Evolutionary conservation across 1,140 invertebrate genomes (phyloP).

Genomic region (Marisa cornuarietis): DNA sequence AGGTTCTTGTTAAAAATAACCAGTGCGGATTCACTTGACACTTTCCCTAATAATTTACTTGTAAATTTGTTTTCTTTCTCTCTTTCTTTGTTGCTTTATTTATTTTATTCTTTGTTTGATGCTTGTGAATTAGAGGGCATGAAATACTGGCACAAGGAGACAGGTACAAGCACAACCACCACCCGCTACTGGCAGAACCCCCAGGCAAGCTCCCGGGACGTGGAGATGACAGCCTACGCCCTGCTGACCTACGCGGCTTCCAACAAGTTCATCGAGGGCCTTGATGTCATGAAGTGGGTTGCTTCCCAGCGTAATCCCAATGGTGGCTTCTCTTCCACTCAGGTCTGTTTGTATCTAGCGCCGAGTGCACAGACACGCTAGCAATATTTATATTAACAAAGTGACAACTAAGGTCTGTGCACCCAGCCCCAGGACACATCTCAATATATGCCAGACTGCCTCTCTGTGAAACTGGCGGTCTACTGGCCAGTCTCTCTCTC

Average conservation of each 20-base stretch:
- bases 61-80: neutral
- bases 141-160: slow-evolving; percentile 76
- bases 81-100: neutral
- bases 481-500: no score
- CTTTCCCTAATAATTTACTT: neutral
- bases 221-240: slow-evolving; percentile 88
- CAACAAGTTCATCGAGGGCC: slow-evolving; percentile 63
- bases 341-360: slow-evolving; percentile 39
- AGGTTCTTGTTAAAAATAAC: no score
- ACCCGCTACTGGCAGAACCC: slow-evolving; percentile 42
- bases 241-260: slow-evolving; percentile 71
- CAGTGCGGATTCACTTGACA: no score
- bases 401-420: neutral
- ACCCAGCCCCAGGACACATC: neutral
- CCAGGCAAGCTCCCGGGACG: slow-evolving; percentile 71
- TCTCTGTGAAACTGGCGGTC: no score
- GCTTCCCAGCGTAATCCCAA: slow-evolving; percentile 80
- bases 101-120: neutral
- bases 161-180: slow-evolving; percentile 25
- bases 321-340: slow-evolving; percentile 84
- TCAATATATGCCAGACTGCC: no score
- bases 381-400: no score
- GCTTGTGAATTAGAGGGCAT: slow-evolving; percentile 68
- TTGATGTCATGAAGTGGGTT: slow-evolving; percentile 87
- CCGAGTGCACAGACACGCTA: no score